Evolutionary conservation across 1,140 invertebrate species (phyloP).

Genomic region (Arion vulgaris): DNA sequence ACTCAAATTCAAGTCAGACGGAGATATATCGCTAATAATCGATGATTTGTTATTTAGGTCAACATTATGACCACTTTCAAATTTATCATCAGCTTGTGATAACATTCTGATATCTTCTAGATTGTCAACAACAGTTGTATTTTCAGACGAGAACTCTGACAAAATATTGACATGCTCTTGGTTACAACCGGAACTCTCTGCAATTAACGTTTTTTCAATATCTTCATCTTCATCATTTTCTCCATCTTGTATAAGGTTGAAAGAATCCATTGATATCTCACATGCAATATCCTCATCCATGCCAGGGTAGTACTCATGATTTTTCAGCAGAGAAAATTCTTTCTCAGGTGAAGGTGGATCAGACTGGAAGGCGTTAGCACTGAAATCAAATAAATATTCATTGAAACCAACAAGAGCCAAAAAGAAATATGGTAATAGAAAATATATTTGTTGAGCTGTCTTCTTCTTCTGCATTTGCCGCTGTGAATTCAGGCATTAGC

Average conservation of each 20-base stretch:
- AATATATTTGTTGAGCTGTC: no score
- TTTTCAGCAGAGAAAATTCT: neutral
- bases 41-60: neutral
- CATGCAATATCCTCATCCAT: neutral
- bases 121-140: neutral
- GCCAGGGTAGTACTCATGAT: slow-evolving; percentile 19
- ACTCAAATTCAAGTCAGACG: neutral
- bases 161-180: neutral
- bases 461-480: no score
- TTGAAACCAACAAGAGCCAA: no score
- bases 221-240: neutral
- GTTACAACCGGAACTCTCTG: neutral
- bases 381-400: neutral
- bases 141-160: neutral
- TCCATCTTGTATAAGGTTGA: neutral
- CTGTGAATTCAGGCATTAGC: no score
- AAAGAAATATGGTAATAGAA: no score
- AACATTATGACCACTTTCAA: neutral
- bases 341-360: neutral
- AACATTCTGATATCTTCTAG: neutral
- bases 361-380: neutral
- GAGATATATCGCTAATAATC: neutral
- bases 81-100: neutral
- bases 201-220: neutral
- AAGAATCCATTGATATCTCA: neutral